Conservation (phyloP, 2,113 vertebrate genomes). For the Oenanthe oenanthe region DNA sequence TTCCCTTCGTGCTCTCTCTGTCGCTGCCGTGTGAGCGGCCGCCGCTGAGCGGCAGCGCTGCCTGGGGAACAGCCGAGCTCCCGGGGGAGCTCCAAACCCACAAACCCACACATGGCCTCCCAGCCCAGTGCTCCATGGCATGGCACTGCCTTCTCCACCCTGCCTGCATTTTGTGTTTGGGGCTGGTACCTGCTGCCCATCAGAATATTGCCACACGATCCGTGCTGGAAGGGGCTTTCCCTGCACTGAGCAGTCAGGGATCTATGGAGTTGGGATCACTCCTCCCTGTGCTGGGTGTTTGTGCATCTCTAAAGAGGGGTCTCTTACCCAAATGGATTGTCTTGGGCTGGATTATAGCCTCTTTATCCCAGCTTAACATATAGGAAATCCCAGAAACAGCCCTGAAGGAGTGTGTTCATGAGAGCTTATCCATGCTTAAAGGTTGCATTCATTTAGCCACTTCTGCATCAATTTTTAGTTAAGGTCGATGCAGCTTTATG, state of each 20-base stretch:
- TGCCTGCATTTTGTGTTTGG: not conserved
- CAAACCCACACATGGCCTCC: fast-evolving
- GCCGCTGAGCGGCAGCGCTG: constrained; percentile 68
- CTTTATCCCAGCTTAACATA: not conserved
- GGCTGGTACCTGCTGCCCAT: not conserved
- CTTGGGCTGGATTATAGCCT: not conserved
- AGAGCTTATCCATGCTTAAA: not conserved
- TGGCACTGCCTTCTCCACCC: fast-evolving
- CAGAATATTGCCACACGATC: not conserved
- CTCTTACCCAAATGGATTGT: not conserved
- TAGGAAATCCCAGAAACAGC: not conserved
- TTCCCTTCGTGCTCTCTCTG: not conserved
- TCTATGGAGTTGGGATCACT: not conserved
- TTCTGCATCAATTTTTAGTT: not conserved
- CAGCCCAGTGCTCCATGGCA: not conserved
- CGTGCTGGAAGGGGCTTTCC: fast-evolving
- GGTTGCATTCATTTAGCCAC: not conserved
- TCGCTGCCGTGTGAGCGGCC: not conserved
- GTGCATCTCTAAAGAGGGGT: not conserved
- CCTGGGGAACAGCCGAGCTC: not conserved
- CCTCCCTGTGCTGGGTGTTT: not conserved
- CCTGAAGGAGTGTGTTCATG: not conserved
- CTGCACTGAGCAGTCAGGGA: not conserved
- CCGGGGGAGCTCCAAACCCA: not conserved
- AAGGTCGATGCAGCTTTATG: not conserved